Evolutionary conservation across 2,888 invertebrate genomes (phyloP).

Genomic region (Axea sp.): DNA sequence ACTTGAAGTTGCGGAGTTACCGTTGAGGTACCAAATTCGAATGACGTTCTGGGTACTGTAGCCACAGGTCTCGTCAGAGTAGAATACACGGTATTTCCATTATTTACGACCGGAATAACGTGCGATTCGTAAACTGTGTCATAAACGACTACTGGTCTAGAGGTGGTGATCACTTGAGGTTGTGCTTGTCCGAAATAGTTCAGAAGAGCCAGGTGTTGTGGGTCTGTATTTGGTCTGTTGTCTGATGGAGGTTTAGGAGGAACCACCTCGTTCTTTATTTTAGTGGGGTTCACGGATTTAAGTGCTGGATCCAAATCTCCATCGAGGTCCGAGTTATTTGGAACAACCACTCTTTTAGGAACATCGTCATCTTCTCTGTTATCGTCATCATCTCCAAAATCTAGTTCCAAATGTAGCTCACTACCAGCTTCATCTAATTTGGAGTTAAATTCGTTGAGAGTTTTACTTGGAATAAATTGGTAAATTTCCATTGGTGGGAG

Average conservation of each 20-base stretch:
- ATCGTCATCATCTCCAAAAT: conserved; percentile 90
- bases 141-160: conserved; percentile 86
- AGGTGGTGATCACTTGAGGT: conserved; percentile 87
- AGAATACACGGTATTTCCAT: conserved; percentile 87
- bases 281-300: conserved; percentile 81
- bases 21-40: conserved; percentile 87
- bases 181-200: conserved; percentile 84
- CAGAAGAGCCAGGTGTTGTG: conserved; percentile 87
- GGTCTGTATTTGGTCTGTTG: conserved; percentile 82
- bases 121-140: conserved; percentile 92
- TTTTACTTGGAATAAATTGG: conserved; percentile 92
- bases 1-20: conserved; percentile 78
- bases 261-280: conserved; percentile 76
- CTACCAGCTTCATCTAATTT: conserved; percentile 93
- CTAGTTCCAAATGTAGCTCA: conserved; percentile 90
- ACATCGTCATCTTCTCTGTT: conserved; percentile 79
- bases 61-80: conserved; percentile 90
- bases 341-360: conserved; percentile 80
- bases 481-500: conserved; percentile 92
- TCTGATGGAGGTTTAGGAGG: conserved; percentile 59
- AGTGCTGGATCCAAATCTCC: conserved; percentile 85
- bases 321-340: conserved; percentile 79
- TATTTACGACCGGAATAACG: conserved; percentile 88
- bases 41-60: conserved; percentile 89
- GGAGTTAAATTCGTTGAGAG: conserved; percentile 92